phyloP scores from a whole-genome alignment of 2,888 invertebrate genomes.

The Lasiommata megera region DNA sequence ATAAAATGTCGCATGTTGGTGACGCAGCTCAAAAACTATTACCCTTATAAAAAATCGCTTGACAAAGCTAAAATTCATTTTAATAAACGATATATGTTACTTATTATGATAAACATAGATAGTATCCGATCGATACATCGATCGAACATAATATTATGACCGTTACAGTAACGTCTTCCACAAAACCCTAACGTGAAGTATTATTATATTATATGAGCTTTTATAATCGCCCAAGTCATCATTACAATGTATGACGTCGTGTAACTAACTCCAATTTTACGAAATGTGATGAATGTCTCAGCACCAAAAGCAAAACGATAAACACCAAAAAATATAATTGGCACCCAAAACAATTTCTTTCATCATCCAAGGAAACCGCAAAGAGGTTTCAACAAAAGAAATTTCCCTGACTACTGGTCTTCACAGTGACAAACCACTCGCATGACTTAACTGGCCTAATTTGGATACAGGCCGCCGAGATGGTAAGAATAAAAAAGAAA shows the following conservation, averaged over 20 bases:
- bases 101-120: too few species aligned
- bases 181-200: too few species aligned
- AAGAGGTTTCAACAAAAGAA: slow-evolving; percentile 3
- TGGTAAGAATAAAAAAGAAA: slow-evolving; percentile 39
- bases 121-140: too few species aligned
- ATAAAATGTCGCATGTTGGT: too few species aligned
- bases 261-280: neutral
- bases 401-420: slow-evolving; percentile 56
- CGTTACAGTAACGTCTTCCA: too few species aligned
- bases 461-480: slow-evolving; percentile 42
- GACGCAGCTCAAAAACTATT: too few species aligned
- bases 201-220: neutral
- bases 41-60: too few species aligned
- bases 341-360: slow-evolving; percentile 7
- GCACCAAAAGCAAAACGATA: slow-evolving; percentile 2
- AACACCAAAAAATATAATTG: slow-evolving; percentile 8
- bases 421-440: slow-evolving; percentile 62
- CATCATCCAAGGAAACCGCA: slow-evolving; percentile 9
- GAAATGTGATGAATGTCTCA: neutral
- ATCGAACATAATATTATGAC: too few species aligned
- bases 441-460: slow-evolving; percentile 64
- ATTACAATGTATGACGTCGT: neutral
- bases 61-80: too few species aligned
- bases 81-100: too few species aligned
- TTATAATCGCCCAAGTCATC: neutral